Conservation (phyloP, 2,113 vertebrate genomes). For the Furnarius figulus region DNA sequence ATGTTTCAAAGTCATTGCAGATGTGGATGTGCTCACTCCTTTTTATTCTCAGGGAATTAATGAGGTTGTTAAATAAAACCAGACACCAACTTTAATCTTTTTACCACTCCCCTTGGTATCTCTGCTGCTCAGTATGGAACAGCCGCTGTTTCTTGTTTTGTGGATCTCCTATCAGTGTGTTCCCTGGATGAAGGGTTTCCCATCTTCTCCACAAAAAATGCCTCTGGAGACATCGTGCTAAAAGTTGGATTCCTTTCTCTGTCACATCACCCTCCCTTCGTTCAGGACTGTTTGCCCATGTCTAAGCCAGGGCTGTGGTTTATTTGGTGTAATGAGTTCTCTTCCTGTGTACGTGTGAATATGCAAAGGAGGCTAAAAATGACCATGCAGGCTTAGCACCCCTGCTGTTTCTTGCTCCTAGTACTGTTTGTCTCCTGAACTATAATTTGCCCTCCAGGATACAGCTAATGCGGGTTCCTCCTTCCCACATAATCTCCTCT, state of each 20-base stretch:
- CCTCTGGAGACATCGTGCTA: background rate
- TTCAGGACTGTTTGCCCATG: background rate
- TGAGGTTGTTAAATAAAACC: constrained; percentile 19
- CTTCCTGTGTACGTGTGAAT: background rate
- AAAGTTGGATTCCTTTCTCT: background rate
- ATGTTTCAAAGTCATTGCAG: background rate
- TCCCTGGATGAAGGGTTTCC: background rate
- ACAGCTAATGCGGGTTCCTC: background rate
- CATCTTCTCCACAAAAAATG: background rate
- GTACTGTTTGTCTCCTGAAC: constrained; percentile 24
- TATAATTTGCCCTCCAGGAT: background rate
- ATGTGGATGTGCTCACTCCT: background rate
- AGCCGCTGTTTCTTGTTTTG: background rate
- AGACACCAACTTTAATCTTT: constrained; percentile 4
- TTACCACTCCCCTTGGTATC: background rate
- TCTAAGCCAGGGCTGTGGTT: background rate
- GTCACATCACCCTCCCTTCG: fast-evolving
- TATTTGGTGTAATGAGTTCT: background rate
- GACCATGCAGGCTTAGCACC: background rate
- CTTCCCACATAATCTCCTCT: background rate
- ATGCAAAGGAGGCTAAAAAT: background rate
- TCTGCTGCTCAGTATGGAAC: background rate
- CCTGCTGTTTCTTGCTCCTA: background rate
- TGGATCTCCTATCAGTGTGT: background rate
- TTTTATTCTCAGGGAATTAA: constrained; percentile 31